Evolutionary conservation across 2,888 invertebrate species (phyloP).

Genomic region (Hetaerina titia): DNA sequence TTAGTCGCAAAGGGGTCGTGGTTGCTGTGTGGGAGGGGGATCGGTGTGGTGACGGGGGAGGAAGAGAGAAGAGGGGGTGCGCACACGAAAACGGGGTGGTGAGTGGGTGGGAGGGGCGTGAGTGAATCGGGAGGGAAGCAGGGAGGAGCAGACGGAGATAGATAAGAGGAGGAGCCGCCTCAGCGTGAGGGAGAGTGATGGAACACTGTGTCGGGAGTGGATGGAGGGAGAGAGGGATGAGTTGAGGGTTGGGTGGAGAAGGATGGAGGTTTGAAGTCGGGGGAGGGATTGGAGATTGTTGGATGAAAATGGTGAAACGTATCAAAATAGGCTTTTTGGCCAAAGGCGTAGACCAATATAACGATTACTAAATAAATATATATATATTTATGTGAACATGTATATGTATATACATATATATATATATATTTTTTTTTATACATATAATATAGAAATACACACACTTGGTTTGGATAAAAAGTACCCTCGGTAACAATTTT

Average conservation of each 20-base stretch:
- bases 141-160: neutral
- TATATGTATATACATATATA: too few species aligned
- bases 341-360: too few species aligned
- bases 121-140: too few species aligned
- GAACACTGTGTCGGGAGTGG: neutral
- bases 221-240: neutral
- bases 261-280: neutral
- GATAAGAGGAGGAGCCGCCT: neutral
- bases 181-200: neutral
- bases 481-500: too few species aligned
- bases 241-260: neutral
- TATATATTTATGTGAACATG: too few species aligned
- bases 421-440: too few species aligned
- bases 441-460: too few species aligned
- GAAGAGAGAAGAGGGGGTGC: neutral
- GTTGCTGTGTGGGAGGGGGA: neutral
- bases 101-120: neutral
- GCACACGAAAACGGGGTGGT: neutral
- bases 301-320: neutral
- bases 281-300: neutral
- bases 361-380: too few species aligned
- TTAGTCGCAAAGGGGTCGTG: neutral
- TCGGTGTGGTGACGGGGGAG: neutral
- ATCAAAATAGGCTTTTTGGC: neutral
- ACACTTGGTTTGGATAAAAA: too few species aligned